A percentile compares a stretch with the other conserved stretches of the same genome.
These are phyloP conservation scores for Falco punctatus DNA, from an alignment of 2,113 vertebrate species.

Conservation along the genomic window DNA sequence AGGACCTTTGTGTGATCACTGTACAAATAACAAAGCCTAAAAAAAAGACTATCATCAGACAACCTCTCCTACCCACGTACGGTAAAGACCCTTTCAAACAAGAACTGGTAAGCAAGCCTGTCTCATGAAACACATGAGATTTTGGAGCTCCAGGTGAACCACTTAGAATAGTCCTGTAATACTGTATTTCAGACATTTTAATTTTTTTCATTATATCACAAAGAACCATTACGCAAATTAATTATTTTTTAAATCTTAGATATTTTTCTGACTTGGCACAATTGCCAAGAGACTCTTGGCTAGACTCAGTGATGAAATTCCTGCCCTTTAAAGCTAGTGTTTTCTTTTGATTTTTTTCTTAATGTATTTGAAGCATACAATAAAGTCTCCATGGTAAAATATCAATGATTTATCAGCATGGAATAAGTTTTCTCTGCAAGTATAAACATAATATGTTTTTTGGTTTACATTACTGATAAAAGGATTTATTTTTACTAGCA, in stretches of 20 bases:
- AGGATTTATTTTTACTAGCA: neutral
- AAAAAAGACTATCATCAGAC: neutral
- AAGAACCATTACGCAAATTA: neutral
- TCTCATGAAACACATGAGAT: neutral
- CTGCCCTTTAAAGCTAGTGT: neutral
- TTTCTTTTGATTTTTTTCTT: neutral
- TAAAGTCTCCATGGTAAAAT: neutral
- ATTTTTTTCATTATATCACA: neutral
- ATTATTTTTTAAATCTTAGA: neutral
- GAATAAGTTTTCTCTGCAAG: neutral
- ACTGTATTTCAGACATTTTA: neutral
- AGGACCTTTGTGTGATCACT: neutral
- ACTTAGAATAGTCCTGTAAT: neutral
- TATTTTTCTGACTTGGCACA: neutral
- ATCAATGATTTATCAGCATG: neutral
- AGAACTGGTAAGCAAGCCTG: neutral
- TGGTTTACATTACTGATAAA: neutral
- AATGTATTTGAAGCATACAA: neutral
- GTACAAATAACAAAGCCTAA: neutral
- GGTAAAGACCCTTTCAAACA: neutral
- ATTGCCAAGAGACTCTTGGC: neutral
- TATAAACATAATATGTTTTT: neutral
- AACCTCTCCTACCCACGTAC: neutral
- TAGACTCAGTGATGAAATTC: neutral
- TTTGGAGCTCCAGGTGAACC: neutral